phyloP scores from a whole-genome alignment of 2,797 vertebrate genomes.

The Sylvilagus floridanus region DNA sequence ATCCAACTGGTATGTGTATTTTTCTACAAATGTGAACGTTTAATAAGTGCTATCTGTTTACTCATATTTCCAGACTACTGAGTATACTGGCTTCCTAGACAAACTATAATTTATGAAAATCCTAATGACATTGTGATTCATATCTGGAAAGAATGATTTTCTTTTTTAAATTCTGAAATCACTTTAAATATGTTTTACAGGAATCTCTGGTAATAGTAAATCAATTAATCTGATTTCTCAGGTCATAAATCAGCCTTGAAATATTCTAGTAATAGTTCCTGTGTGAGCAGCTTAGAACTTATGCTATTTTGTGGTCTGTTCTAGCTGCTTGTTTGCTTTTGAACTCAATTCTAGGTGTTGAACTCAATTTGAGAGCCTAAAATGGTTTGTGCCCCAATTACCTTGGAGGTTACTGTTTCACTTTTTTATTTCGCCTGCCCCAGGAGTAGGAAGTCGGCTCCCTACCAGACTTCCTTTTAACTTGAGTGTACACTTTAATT shows the following conservation, averaged over 20 bases:
- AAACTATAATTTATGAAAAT: slow-evolving; percentile 71
- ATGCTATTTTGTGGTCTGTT: slow-evolving; percentile 39
- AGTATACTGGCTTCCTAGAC: slow-evolving; percentile 46
- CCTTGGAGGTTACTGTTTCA: slow-evolving; percentile 9
- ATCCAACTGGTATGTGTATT: not conserved
- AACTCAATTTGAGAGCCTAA: slow-evolving; percentile 63
- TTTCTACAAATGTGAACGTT: slow-evolving; percentile 53
- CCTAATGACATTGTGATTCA: slow-evolving; percentile 63
- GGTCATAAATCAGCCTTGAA: slow-evolving; percentile 61
- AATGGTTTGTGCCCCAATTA: slow-evolving; percentile 44
- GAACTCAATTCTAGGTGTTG: slow-evolving; percentile 53
- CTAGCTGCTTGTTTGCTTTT: slow-evolving; percentile 60
- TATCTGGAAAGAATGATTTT: slow-evolving; percentile 58
- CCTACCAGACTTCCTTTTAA: slow-evolving; percentile 33
- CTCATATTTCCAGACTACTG: slow-evolving; percentile 65
- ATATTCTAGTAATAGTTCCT: slow-evolving; percentile 38
- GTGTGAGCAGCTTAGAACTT: slow-evolving; percentile 16
- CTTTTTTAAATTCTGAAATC: slow-evolving; percentile 58
- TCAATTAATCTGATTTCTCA: slow-evolving; percentile 72
- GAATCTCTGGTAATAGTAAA: slow-evolving; percentile 62
- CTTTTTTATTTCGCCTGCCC: slow-evolving; percentile 2
- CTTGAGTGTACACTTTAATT: slow-evolving; percentile 44
- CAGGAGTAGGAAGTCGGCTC: not conserved
- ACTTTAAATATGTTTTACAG: slow-evolving; percentile 65
- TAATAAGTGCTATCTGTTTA: slow-evolving; percentile 56